Evolutionary conservation across 2,113 vertebrate species (phyloP).

Genomic region (Syrmaticus mikado): DNA sequence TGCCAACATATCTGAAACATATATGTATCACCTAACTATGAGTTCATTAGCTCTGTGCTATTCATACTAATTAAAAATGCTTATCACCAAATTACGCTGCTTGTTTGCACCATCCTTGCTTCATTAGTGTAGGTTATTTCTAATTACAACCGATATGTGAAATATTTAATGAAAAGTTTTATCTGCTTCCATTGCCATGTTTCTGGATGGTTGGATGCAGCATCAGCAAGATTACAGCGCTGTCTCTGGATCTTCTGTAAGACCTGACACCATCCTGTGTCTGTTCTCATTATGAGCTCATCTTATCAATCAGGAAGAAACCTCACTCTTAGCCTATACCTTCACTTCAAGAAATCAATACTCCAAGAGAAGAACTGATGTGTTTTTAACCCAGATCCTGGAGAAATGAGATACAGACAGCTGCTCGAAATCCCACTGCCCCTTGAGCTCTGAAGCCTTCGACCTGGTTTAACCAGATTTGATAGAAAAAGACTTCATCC

Average conservation of each 20-base stretch:
- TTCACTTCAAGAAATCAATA: background rate
- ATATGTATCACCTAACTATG: background rate
- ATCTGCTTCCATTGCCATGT: background rate
- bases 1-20: background rate
- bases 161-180: constrained; percentile 59
- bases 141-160: constrained; percentile 30
- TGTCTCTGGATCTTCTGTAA: background rate
- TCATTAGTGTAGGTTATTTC: constrained; percentile 53
- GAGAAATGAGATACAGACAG: background rate
- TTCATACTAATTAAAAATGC: constrained; percentile 46
- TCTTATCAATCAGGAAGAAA: background rate
- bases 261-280: background rate
- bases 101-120: constrained; percentile 47
- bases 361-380: background rate
- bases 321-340: background rate
- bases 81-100: constrained; percentile 52
- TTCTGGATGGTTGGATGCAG: background rate
- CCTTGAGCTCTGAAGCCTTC: background rate
- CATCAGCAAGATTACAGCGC: fast-evolving
- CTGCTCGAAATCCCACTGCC: background rate
- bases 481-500: background rate
- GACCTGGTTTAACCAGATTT: background rate
- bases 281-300: background rate
- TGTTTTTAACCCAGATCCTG: background rate
- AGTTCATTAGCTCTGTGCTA: constrained; percentile 20